Evolutionary conservation across 2,113 vertebrate species (phyloP).

Genomic region (Dasyurus viverrinus): DNA sequence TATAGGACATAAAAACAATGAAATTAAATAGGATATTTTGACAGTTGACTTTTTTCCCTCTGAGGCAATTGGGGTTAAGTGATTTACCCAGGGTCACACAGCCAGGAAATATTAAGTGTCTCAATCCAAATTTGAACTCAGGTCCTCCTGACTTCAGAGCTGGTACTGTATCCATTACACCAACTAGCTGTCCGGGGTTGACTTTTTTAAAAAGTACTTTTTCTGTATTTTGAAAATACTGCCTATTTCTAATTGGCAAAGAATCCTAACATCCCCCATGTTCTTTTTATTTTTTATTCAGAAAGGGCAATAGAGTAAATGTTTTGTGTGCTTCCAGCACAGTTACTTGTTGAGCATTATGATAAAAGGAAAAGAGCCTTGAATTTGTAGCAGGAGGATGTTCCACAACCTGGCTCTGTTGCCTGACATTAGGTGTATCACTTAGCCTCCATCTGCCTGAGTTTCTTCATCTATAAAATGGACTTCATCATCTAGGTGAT

Average conservation of each 20-base stretch:
- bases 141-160: too few relatives aligned
- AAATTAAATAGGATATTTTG: background rate
- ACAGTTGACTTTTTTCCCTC: background rate
- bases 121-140: too few relatives aligned
- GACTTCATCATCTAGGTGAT: background rate
- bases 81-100: too few relatives aligned
- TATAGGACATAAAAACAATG: background rate
- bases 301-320: background rate
- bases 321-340: background rate
- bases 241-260: background rate
- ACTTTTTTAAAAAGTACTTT: background rate
- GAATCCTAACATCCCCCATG: background rate
- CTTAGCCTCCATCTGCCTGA: background rate
- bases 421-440: background rate
- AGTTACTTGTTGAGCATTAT: background rate
- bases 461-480: background rate
- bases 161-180: too few relatives aligned
- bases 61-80: too few relatives aligned
- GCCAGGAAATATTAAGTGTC: too few relatives aligned
- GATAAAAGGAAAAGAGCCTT: background rate
- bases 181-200: background rate
- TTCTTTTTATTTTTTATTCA: background rate
- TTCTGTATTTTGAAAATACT: background rate
- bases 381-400: background rate
- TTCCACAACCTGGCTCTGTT: background rate